These are phyloP conservation scores for Druon quercuslanigerum DNA, from an alignment of 1,140 invertebrate genomes.

Conservation along the genomic window DNA sequence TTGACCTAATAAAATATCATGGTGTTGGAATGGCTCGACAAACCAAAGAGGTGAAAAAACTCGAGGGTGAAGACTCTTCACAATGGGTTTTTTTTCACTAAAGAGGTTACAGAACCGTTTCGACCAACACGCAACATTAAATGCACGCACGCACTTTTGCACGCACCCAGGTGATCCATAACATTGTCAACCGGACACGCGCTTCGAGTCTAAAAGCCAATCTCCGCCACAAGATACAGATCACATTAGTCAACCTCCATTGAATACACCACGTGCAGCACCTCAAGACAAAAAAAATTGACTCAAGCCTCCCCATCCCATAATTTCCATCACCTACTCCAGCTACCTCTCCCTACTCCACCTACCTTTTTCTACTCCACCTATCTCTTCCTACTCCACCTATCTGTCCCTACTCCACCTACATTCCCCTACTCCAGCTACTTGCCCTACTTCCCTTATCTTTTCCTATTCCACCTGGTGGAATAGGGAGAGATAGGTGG, in stretches of 20 bases:
- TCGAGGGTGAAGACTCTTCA: constrained; percentile 11
- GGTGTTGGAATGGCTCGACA: constrained; percentile 2
- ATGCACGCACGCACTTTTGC: constrained; percentile 48
- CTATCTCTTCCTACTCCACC: too few relatives aligned
- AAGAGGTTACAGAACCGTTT: constrained; percentile 38
- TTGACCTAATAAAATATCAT: constrained; percentile 25
- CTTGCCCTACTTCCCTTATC: too few relatives aligned
- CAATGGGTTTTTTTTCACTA: too few relatives aligned
- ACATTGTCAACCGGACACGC: constrained; percentile 63
- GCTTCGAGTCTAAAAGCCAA: constrained; percentile 45
- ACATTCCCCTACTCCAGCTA: too few relatives aligned
- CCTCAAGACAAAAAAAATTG: neutral
- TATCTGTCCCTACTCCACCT: too few relatives aligned
- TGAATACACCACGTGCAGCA: neutral
- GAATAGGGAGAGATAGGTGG: too few relatives aligned
- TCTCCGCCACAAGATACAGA: constrained; percentile 53
- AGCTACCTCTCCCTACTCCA: too few relatives aligned
- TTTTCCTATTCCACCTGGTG: too few relatives aligned
- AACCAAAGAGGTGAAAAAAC: constrained; percentile 31
- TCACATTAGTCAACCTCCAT: constrained; percentile 31
- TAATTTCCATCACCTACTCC: too few relatives aligned
- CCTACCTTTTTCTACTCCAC: too few relatives aligned
- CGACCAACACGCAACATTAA: constrained; percentile 52
- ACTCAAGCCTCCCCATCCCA: neutral
- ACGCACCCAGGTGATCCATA: constrained; percentile 68